phyloP scores from a whole-genome alignment of 2,113 vertebrate genomes.

The Oenanthe oenanthe region DNA sequence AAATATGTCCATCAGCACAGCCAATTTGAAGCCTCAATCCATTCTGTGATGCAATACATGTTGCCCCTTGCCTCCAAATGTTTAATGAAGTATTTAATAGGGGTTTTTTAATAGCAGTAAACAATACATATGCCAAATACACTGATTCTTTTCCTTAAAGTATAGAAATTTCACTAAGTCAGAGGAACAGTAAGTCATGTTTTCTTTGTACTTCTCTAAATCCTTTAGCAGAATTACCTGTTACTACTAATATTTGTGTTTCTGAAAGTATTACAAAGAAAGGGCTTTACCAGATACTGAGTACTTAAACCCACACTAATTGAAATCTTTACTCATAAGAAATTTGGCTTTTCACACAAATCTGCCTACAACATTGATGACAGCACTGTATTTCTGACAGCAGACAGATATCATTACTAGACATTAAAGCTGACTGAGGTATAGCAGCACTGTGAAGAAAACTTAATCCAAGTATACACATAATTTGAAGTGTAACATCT shows the following conservation, averaged over 20 bases:
- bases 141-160: background rate
- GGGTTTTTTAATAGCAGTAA: background rate
- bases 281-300: background rate
- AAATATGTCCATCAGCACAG: background rate
- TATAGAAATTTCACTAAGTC: background rate
- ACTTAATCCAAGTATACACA: background rate
- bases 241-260: background rate
- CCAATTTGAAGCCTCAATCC: background rate
- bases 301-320: background rate
- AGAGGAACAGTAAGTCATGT: background rate
- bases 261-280: background rate
- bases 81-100: background rate
- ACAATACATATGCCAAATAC: background rate
- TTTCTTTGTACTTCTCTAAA: background rate
- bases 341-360: background rate
- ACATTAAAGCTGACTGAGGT: background rate
- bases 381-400: background rate
- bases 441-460: background rate
- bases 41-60: background rate
- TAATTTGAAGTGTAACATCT: background rate
- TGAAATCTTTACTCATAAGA: background rate
- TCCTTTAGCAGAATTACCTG: background rate
- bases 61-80: rapidly evolving
- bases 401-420: background rate
- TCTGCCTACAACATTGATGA: background rate